A percentile compares a stretch with the other conserved stretches of the same genome.
Conservation (phyloP, 1,140 invertebrate species). For the Caenorhabditis tropicalis region DNA sequence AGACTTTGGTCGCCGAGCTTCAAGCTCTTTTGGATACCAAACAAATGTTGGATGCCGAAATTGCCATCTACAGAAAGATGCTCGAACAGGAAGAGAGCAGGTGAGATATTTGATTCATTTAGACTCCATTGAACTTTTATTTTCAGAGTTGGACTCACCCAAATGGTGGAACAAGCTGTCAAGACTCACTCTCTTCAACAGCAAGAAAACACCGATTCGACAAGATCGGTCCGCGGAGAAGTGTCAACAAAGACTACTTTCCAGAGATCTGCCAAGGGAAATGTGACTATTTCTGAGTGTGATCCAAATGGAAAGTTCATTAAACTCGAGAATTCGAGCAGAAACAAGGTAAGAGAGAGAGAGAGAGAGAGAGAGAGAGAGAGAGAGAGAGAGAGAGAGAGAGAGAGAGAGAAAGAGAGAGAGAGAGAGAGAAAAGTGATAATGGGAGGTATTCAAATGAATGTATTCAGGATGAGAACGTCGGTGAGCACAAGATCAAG, state of each 20-base stretch:
- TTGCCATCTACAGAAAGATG: conserved; percentile 72
- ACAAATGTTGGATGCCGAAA: conserved; percentile 72
- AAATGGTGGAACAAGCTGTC: conserved; percentile 72
- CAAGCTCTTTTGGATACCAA: conserved; percentile 74
- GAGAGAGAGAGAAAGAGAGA: too few relatives aligned
- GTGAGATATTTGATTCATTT: background rate
- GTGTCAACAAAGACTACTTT: conserved; percentile 76
- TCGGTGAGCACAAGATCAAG: conserved; percentile 69
- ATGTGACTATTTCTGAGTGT: conserved; percentile 74
- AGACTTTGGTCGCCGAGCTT: conserved; percentile 72
- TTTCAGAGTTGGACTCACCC: conserved; percentile 68
- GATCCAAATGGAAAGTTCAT: conserved; percentile 75
- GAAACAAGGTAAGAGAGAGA: conserved; percentile 62
- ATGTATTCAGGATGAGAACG: conserved; percentile 72
- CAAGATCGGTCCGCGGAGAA: conserved; percentile 73
- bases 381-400: background rate
- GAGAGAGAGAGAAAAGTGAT: too few relatives aligned
- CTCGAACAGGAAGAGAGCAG: conserved; percentile 69
- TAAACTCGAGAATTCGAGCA: conserved; percentile 74
- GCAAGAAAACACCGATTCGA: conserved; percentile 72
- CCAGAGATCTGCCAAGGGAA: conserved; percentile 70
- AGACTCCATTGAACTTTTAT: background rate
- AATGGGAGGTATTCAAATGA: too few relatives aligned
- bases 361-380: background rate
- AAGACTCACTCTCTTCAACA: conserved; percentile 72